A percentile compares a stretch with the other conserved stretches of the same genome.
phyloP scores from a whole-genome alignment of 2,888 invertebrate species.

The Anodontia alba region DNA sequence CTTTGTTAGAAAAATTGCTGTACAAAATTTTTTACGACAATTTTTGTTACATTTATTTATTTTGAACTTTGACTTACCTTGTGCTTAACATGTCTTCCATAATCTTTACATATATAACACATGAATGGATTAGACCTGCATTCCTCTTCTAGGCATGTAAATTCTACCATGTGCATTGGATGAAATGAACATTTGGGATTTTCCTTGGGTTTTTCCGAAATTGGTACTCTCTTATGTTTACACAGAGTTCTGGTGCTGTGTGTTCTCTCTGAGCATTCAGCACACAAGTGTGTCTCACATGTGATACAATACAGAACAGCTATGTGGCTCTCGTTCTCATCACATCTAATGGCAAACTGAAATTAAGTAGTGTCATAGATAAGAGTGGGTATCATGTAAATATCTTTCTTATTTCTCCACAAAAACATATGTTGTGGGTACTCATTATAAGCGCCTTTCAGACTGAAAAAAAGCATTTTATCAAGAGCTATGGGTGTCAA shows the following conservation, averaged over 20 bases:
- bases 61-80: constrained; percentile 85
- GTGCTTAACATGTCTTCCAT: constrained; percentile 87
- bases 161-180: constrained; percentile 87
- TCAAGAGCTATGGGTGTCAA: too few relatives aligned
- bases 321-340: constrained; percentile 87
- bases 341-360: constrained; percentile 86
- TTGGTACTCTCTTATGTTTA: constrained; percentile 86
- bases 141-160: constrained; percentile 87
- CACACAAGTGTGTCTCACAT: constrained; percentile 87
- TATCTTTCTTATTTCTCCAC: too few relatives aligned
- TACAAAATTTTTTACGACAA: too few relatives aligned
- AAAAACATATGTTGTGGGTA: too few relatives aligned
- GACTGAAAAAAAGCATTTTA: too few relatives aligned
- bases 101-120: constrained; percentile 88
- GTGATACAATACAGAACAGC: constrained; percentile 87
- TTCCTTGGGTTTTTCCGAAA: constrained; percentile 87
- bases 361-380: constrained; percentile 49
- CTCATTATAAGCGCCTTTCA: too few relatives aligned
- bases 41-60: too few relatives aligned
- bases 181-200: constrained; percentile 87
- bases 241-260: constrained; percentile 87
- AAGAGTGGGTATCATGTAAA: too few relatives aligned
- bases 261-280: constrained; percentile 86
- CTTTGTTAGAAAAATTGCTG: too few relatives aligned
- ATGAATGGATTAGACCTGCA: constrained; percentile 87